Evolutionary conservation across 2,113 vertebrate genomes (phyloP), one percentile per base, ranked within the genome.

Genomic region (Tetraodon nigroviridis): DNA sequence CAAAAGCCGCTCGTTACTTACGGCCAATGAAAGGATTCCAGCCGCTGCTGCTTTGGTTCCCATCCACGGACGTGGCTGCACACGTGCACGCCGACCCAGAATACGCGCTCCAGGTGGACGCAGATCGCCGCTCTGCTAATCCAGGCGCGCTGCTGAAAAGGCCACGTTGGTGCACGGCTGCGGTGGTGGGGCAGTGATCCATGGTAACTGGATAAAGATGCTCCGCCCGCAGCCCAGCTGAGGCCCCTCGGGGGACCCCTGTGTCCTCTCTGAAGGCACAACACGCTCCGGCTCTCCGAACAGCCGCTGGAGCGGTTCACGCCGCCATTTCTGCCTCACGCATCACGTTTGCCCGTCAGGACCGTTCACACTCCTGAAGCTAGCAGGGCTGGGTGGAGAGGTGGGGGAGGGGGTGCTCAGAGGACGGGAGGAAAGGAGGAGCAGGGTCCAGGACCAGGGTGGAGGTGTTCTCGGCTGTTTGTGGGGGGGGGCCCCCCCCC

Each of bases 201-300:
- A 84, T 89, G 86, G 80, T 88, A 87, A 89, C 83, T 80, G 79
- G 84, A 87, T 84, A 84, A 37, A 87, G 82, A 70, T 84, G 80
- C 77, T 86, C 83, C 81, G 87, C 87, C 87, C 71, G 71, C 67
- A 80, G 84, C 86, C 77, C 87, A 89, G 87, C 87, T 89, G 87
- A 87, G 87, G 68, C 86, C 84, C 82, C 87, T 84, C 87, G 74
- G 82, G 87, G 86, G 86, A 86, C 72, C 70, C 75, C 73, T 72
- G 67, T 77, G 75, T 83, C 72, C 81, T 80, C 75, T 80, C 77
- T 42, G 14, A 78, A 84, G 10, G 6, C 62, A 71, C 66, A 75
- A 69, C 66, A 61, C 76, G 57, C 74, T 66, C 83, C 75, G 57
- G 73, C 47, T 61, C 46, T 61, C 32, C 32, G 66, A 47, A 52